Conservation (phyloP, 2,888 invertebrate species). For the Diarsia brunnea region DNA sequence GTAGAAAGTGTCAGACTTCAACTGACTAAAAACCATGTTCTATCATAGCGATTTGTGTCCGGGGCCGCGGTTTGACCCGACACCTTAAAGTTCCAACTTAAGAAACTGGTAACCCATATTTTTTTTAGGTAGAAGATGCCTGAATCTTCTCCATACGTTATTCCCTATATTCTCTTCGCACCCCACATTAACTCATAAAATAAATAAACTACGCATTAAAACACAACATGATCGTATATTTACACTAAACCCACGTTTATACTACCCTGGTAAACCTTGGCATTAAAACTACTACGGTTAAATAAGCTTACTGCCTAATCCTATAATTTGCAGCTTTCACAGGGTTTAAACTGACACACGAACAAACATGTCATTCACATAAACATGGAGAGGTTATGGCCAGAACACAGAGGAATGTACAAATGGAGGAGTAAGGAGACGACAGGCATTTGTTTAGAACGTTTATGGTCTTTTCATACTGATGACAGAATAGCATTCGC, state of each 20-base stretch:
- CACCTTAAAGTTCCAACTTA: too few relatives aligned
- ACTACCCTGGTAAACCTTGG: constrained; percentile 30
- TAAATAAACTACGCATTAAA: constrained; percentile 32
- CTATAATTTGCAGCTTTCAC: constrained; percentile 53
- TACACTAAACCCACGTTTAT: constrained; percentile 41
- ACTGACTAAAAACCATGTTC: too few relatives aligned
- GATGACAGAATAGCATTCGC: neutral
- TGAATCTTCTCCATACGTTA: neutral
- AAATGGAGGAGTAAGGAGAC: constrained; percentile 32
- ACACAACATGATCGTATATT: constrained; percentile 32
- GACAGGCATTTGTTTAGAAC: neutral
- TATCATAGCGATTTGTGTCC: too few relatives aligned
- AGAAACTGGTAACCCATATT: neutral
- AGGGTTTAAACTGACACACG: constrained; percentile 42
- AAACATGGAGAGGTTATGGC: constrained; percentile 52
- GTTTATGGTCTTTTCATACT: constrained; percentile 2
- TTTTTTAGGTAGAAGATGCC: neutral
- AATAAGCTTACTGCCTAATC: constrained; percentile 42
- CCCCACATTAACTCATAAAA: too few relatives aligned
- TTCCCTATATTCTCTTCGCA: too few relatives aligned
- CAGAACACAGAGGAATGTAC: constrained; percentile 18
- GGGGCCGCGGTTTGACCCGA: too few relatives aligned
- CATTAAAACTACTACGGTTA: constrained; percentile 29
- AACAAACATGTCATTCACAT: constrained; percentile 52
- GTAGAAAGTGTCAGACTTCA: too few relatives aligned